A percentile compares a stretch with the other conserved stretches of the same genome.
Conservation (phyloP, 1,140 invertebrate genomes). For the Trigoniulus corallinus region DNA sequence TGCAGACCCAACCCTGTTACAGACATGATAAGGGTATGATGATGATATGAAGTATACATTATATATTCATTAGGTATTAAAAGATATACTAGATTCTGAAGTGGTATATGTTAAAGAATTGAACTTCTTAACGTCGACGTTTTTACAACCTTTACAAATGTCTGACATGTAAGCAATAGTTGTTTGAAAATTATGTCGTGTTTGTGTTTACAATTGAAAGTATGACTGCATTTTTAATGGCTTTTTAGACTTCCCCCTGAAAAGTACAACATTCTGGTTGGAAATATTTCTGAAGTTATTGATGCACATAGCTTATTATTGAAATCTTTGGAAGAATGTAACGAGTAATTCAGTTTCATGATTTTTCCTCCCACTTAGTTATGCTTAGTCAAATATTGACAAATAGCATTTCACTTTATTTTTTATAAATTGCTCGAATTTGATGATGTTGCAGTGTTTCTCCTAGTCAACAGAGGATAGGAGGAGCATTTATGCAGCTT, state of each 20-base stretch:
- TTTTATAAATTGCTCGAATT: slow-evolving; percentile 7
- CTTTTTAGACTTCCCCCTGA: slow-evolving; percentile 51
- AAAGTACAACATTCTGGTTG: slow-evolving; percentile 68
- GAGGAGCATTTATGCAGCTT: slow-evolving; percentile 72
- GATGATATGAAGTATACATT: slow-evolving; percentile 38
- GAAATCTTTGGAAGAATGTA: slow-evolving; percentile 52
- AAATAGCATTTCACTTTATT: slow-evolving; percentile 1
- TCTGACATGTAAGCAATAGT: slow-evolving; percentile 56
- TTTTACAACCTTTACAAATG: slow-evolving; percentile 63
- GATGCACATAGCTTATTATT: slow-evolving; percentile 65
- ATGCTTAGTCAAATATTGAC: no score
- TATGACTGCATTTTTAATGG: slow-evolving; percentile 7
- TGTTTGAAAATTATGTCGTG: slow-evolving; percentile 6
- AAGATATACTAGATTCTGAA: slow-evolving; percentile 85
- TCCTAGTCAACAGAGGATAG: slow-evolving; percentile 58
- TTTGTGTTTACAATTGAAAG: slow-evolving; percentile 5
- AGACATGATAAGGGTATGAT: slow-evolving; percentile 36
- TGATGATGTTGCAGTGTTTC: slow-evolving; percentile 1
- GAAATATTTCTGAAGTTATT: slow-evolving; percentile 74
- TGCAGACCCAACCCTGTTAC: no score
- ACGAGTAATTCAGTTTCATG: slow-evolving; percentile 24
- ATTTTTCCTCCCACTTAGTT: no score
- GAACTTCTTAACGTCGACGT: slow-evolving; percentile 63
- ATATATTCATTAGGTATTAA: slow-evolving; percentile 65
- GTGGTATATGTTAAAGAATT: slow-evolving; percentile 72